A percentile compares a stretch with the other conserved stretches of the same genome.
phyloP scores from a whole-genome alignment of 2,888 invertebrate genomes.

The Cosmia pyralina region DNA sequence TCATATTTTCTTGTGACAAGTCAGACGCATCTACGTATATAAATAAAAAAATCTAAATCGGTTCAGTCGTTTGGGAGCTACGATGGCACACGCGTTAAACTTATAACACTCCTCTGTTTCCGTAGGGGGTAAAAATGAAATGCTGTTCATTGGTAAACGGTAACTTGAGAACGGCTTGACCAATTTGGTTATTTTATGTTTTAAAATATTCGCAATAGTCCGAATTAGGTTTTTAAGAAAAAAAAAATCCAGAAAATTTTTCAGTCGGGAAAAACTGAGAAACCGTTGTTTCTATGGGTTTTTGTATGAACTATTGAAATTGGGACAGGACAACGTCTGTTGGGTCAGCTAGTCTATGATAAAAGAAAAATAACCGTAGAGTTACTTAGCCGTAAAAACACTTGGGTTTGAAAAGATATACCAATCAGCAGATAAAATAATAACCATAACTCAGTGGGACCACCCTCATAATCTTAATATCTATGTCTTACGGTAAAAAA shows the following conservation, averaged over 20 bases:
- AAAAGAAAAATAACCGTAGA: background rate
- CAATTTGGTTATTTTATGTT: no score
- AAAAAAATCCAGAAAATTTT: no score
- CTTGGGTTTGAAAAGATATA: background rate
- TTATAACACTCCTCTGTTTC: no score
- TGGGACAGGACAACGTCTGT: background rate
- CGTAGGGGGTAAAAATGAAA: no score
- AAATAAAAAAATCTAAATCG: no score
- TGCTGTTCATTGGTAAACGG: no score
- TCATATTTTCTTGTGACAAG: background rate
- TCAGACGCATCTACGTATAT: background rate
- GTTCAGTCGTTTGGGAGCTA: no score
- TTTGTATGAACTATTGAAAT: background rate
- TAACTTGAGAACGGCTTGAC: no score
- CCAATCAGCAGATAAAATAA: slow-evolving; percentile 19
- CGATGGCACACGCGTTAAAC: no score
- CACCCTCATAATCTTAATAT: slow-evolving; percentile 78
- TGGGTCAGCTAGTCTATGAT: background rate
- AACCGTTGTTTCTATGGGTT: background rate
- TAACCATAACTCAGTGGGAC: slow-evolving; percentile 34
- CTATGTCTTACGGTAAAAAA: slow-evolving; percentile 87
- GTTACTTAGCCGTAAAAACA: no score
- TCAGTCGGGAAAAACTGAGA: background rate
- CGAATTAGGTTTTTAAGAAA: no score
- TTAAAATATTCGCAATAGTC: no score